Evolutionary conservation across 2,888 invertebrate genomes (phyloP), one percentile per base, ranked within the genome.

Genomic region (Nyleta sp.): DNA sequence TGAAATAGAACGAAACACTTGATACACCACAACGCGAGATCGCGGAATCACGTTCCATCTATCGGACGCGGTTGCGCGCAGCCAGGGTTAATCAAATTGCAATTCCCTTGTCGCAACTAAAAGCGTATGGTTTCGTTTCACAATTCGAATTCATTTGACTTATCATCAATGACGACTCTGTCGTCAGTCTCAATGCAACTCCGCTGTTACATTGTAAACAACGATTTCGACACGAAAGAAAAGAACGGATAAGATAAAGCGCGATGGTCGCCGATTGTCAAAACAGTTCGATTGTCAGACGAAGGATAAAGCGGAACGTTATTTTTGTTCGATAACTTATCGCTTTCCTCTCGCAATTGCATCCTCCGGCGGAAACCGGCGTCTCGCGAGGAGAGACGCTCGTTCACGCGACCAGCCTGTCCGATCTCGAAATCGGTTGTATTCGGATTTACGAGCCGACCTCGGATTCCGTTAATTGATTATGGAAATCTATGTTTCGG

Each of bases 311-410:
- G n/a, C 44, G 20, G 65, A 71, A 65, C 70, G 76, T 70, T 70
- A 70, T 76, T 76, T 65, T 76, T 70, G 62, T 35, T 55, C 15
- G 42, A 57, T 68, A 50, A 13, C 28, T 55, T 53, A 68, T 62
- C 53, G 35, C 57, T 46, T 40, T 73, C 48, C 55, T 55, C 31
- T 62, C 48, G 53, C 31, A 44, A 6, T 24, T 44, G 24, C 55
- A 46, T 67, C 35, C 38, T 48, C 24, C 31, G 28, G 28, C 6
- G 28, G 28, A n/a, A n/a, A n/a, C n/a, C n/a, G n/a, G n/a, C n/a
- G n/a, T n/a, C n/a, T n/a, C n/a, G n/a, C n/a, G n/a, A n/a, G n/a
- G n/a, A n/a, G n/a, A n/a, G n/a, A n/a, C n/a, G n/a, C n/a, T n/a
- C n/a, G n/a, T n/a, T n/a, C n/a, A n/a, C n/a, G n/a, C n/a, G n/a